Base-by-base conservation (phyloP, 2,797 vertebrate genomes). In the Chaenodraco wilsoni region DNA sequence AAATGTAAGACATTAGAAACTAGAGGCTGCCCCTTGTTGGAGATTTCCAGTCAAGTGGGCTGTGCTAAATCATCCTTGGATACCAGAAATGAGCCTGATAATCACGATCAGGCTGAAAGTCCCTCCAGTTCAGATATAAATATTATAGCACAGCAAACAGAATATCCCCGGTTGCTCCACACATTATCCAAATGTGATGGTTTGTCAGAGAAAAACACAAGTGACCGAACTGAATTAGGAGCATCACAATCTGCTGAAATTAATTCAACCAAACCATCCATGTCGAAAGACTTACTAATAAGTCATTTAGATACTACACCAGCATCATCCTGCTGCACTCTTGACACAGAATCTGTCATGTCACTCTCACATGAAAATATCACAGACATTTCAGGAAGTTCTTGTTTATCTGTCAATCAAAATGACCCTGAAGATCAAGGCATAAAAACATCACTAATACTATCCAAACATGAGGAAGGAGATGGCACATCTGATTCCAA, bases 361-460 rank as follows among this genome's bases (percentile, higher is more conserved):
- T 72, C 77, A 14, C 57, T 61, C 19, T 76, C 74, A 46, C 76
- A 82, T 61, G 70, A 69, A 69, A 74, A 70, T 54, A 59, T 77
- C 50, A 58, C 73, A 44, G 65, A 85, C 54, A 37, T 75, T 41
- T 62, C 73, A 9, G 31, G 15, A 57, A 72, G 43, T 63, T 76
- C 69, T 45, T 50, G 14, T 72, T 58, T 73, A 67, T 75, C 73
- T 40, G 9, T 79, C 55, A 59, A 58, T 40, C 62, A 77, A 44
- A 76, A 33, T n/a, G 17, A 71, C 17, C 65, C 60, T 40, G 43
- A 7, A 70, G 15, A 14, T 79, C 71, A 68, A 2, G 54, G 9
- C 55, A 57, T 65, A n/a, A 69, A 64, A 55, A 52, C 27, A 5
- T 10, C 23, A 31, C 11, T 23, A 21, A 63, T 45, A 21, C 16